Evolutionary conservation across 2,888 invertebrate genomes (phyloP), one percentile per base, ranked within the genome.

Genomic region (Troilus luridus): DNA sequence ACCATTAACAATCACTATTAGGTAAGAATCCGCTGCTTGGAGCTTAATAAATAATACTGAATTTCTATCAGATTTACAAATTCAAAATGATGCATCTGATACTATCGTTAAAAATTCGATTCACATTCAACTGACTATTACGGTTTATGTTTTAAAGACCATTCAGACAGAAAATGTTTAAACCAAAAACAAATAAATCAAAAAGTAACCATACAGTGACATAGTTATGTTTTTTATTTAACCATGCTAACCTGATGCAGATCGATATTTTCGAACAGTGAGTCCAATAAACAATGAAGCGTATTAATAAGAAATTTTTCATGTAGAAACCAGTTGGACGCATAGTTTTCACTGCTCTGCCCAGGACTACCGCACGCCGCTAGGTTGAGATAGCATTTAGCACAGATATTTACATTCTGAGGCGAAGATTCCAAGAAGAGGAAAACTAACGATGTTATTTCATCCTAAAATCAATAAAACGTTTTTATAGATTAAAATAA

Each of bases 191-290:
- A n/a, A 64, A 11, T 10, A 64, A 64, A 64, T n/a, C 10, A 60
- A 60, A 60, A 60, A 6, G 19, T 8, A 62, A 62, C 85, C n/a
- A 58, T 19, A 67, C 12, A 24, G 24, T 12, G 72, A 24, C n/a
- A 90, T 19, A 60, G 11, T 0, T 9, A 85, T 41, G 41, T 5
- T 41, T 41, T 41, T n/a, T n/a, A n/a, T n/a, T n/a, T 41, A 41
- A 41, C 41, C 41, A 41, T 72, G 54, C 56, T 67, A 54, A 92
- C 92, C 81, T 91, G 88, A 19, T 88, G 72, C 24, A 90, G 91
- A 88, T 90, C 88, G n/a, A 92, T 88, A 72, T 92, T 92, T 27
- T 90, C 91, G 58, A 91, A 91, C n/a, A 92, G 92, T 17, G 60
- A 58, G 85, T 91, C 89, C 19, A 92, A 62, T 24, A 91, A 59